phyloP scores from a whole-genome alignment of 2,888 invertebrate genomes.

The Papilio demoleus region DNA sequence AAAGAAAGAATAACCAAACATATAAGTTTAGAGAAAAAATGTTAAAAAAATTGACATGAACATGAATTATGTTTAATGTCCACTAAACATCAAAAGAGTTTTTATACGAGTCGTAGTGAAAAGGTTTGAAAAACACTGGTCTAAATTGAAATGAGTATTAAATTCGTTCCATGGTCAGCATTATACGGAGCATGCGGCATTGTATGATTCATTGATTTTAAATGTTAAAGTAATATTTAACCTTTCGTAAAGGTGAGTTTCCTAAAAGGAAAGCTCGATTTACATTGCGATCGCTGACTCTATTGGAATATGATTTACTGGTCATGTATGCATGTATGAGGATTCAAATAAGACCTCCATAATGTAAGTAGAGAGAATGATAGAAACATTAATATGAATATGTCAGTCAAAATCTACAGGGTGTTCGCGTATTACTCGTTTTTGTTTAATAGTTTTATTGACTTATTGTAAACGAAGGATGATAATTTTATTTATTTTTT shows the following conservation, averaged over 20 bases:
- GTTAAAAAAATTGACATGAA: too few species aligned
- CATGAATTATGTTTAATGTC: too few species aligned
- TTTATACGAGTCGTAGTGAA: too few species aligned
- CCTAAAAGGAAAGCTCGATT: slow-evolving; percentile 33
- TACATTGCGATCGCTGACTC: slow-evolving; percentile 24
- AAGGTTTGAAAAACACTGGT: not conserved
- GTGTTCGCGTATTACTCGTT: not conserved
- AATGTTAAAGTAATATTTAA: slow-evolving; percentile 37
- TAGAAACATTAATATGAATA: not conserved
- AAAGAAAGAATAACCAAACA: too few species aligned
- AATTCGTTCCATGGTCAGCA: slow-evolving; percentile 22
- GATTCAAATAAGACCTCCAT: not conserved
- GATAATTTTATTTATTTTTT: too few species aligned
- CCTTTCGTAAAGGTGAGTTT: slow-evolving; percentile 40
- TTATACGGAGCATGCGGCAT: slow-evolving; percentile 7
- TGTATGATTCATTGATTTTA: slow-evolving; percentile 40
- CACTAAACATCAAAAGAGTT: too few species aligned
- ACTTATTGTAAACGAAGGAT: too few species aligned
- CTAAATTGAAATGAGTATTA: slow-evolving; percentile 17
- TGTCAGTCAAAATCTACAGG: not conserved
- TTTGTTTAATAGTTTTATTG: too few species aligned
- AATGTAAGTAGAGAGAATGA: not conserved
- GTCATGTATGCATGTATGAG: slow-evolving; percentile 16
- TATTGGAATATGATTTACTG: slow-evolving; percentile 31
- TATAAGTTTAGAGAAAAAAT: too few species aligned